These are phyloP conservation scores for Peribatodes rhomboidaria DNA, from an alignment of 2,888 invertebrate species.

Conservation along the genomic window DNA sequence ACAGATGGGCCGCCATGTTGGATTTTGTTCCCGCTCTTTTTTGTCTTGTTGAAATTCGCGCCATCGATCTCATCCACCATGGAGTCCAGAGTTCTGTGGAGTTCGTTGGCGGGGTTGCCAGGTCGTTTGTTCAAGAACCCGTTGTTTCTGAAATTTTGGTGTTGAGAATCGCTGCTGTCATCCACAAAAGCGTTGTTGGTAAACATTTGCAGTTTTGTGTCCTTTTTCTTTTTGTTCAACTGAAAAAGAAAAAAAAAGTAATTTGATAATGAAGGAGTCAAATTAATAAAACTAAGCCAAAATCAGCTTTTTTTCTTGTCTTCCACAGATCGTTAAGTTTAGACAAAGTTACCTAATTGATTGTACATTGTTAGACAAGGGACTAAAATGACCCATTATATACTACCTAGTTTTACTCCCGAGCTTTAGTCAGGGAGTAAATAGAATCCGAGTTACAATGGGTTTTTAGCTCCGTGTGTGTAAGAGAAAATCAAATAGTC, in stretches of 20 bases:
- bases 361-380: no score
- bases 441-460: no score
- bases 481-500: no score
- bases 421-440: no score
- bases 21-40: conserved; percentile 39
- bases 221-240: conserved; percentile 57
- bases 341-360: no score
- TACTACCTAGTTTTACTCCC: no score
- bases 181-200: conserved; percentile 65
- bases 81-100: conserved; percentile 71
- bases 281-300: no score
- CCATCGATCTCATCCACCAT: conserved; percentile 70
- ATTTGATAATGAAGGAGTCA: no score
- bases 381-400: no score
- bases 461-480: no score
- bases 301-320: no score
- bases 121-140: conserved; percentile 73
- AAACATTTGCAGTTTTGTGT: conserved; percentile 59
- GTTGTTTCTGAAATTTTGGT: conserved; percentile 54
- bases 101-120: conserved; percentile 69
- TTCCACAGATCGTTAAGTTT: no score
- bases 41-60: conserved; percentile 46
- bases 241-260: conserved; percentile 50
- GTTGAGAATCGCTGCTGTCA: conserved; percentile 48
- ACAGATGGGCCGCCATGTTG: conserved; percentile 33